phyloP scores from a whole-genome alignment of 2,888 invertebrate genomes.

The Diachrysia chrysitis region DNA sequence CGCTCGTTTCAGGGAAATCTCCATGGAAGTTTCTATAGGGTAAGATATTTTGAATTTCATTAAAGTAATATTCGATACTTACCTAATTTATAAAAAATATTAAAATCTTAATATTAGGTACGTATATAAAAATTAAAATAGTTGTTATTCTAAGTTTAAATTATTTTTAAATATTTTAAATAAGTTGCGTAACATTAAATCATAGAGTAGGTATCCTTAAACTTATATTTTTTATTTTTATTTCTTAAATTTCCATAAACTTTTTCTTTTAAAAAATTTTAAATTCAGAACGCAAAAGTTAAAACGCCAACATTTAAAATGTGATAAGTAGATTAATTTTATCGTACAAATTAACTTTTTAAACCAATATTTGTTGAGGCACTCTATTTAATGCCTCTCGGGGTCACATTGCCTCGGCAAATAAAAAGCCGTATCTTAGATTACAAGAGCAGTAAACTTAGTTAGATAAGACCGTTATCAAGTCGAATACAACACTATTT shows the following conservation, averaged over 20 bases:
- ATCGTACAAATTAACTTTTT: slow-evolving; percentile 56
- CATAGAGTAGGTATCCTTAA: background rate
- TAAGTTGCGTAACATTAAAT: background rate
- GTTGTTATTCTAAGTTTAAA: no score
- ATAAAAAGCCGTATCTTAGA: slow-evolving; percentile 79
- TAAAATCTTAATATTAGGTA: no score
- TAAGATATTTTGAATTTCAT: slow-evolving; percentile 65
- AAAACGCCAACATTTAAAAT: background rate
- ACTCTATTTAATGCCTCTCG: slow-evolving; percentile 60
- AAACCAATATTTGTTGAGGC: slow-evolving; percentile 56
- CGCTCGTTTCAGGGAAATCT: slow-evolving; percentile 71
- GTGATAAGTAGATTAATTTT: slow-evolving; percentile 10
- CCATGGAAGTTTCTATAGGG: slow-evolving; percentile 66
- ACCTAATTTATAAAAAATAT: no score
- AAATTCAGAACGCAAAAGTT: no score
- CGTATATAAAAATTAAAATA: no score
- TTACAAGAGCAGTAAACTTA: slow-evolving; percentile 73
- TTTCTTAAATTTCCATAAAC: no score
- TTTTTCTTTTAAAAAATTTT: no score
- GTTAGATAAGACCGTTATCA: slow-evolving; percentile 72
- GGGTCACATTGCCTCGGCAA: slow-evolving; percentile 76
- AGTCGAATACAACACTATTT: slow-evolving; percentile 68
- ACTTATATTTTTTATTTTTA: no score
- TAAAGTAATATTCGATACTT: no score
- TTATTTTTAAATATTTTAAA: background rate